These are phyloP conservation scores for Cryptotis parvus DNA, from an alignment of 2,113 vertebrate species.

Conservation along the genomic window DNA sequence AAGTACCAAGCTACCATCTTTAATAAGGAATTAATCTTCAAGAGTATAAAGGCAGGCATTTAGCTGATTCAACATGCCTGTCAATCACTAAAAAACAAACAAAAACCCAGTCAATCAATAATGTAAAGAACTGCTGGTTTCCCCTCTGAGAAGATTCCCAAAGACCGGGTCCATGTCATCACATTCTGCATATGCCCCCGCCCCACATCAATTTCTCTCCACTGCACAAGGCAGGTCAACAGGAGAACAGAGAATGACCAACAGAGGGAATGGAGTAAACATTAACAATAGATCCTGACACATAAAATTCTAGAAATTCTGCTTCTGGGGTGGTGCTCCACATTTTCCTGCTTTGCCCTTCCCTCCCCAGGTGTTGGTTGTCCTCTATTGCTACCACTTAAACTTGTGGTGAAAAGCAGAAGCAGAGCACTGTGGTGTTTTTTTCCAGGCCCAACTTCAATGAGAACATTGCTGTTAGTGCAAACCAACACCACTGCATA, in stretches of 20 bases:
- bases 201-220: background rate
- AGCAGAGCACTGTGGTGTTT: conserved; percentile 55
- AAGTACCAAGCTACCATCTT: background rate
- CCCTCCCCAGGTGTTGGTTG: background rate
- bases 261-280: conserved; percentile 24
- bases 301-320: conserved; percentile 47
- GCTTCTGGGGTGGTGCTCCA: background rate
- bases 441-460: conserved; percentile 66
- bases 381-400: background rate
- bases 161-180: background rate
- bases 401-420: conserved; percentile 48
- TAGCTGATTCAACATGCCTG: conserved; percentile 10
- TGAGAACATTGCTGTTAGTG: conserved; percentile 58
- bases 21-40: background rate
- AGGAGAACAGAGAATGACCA: conserved; percentile 3
- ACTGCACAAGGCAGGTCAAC: background rate
- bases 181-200: background rate
- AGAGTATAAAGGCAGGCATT: conserved; percentile 17
- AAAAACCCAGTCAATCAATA: conserved; percentile 25
- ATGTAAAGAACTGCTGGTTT: background rate
- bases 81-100: too few species aligned
- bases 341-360: background rate
- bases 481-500: conserved; percentile 76
- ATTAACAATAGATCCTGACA: conserved; percentile 17
- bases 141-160: background rate